Conservation (phyloP, 1,140 invertebrate species). For the Pogonomyrmex californicus region DNA sequence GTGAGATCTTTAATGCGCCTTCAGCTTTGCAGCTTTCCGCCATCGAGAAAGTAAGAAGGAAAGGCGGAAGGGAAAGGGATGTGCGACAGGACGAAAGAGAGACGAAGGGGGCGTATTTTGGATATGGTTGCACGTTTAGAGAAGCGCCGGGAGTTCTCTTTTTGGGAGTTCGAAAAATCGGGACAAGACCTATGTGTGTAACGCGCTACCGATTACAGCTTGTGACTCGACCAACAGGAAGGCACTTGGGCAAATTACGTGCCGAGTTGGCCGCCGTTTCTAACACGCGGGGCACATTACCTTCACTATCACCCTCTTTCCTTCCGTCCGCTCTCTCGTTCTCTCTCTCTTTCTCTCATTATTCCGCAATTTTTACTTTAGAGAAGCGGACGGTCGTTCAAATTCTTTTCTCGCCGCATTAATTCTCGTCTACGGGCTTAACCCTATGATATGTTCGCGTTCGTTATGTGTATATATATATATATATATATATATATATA, state of each 20-base stretch:
- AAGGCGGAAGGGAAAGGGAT: constrained; percentile 21
- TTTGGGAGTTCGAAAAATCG: constrained; percentile 72
- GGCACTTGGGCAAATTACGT: constrained; percentile 87
- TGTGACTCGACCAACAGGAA: constrained; percentile 86
- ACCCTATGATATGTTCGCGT: constrained; percentile 86
- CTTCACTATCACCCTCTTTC: constrained; percentile 69
- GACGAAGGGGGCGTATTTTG: constrained; percentile 54
- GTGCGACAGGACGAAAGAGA: constrained; percentile 61
- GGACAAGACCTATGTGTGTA: constrained; percentile 77
- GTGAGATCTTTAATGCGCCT: constrained; percentile 13
- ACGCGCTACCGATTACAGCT: constrained; percentile 80
- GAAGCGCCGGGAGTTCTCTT: constrained; percentile 53
- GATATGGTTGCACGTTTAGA: constrained; percentile 42
- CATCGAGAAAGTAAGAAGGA: constrained; percentile 15
- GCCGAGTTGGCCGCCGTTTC: constrained; percentile 84
- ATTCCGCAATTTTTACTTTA: constrained; percentile 21
- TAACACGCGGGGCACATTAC: constrained; percentile 81
- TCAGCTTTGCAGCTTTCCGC: constrained; percentile 51
- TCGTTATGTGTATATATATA: too few relatives aligned
- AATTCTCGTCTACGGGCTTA: constrained; percentile 76
- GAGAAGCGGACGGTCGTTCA: constrained; percentile 29
- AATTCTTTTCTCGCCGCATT: constrained; percentile 49
- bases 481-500: too few relatives aligned
- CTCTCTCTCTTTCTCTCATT: neutral
- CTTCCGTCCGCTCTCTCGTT: constrained; percentile 43